Conservation (phyloP, 2,888 invertebrate genomes). For the Heliconius cydno region DNA sequence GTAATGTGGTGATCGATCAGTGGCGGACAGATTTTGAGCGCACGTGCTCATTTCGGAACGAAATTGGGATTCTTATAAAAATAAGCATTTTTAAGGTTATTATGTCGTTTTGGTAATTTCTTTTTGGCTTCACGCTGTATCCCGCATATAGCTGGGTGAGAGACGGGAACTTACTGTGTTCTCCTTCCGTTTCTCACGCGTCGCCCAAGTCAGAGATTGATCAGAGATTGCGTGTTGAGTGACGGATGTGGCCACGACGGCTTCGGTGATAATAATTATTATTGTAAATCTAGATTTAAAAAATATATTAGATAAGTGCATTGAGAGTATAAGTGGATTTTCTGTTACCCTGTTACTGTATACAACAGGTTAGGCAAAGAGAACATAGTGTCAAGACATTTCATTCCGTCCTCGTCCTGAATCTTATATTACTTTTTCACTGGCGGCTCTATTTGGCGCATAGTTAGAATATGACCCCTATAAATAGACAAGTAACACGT, state of each 20-base stretch:
- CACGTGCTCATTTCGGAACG: constrained; percentile 50
- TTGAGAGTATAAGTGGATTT: too few relatives aligned
- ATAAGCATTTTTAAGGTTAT: neutral
- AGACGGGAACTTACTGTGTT: neutral
- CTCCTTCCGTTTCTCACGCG: neutral
- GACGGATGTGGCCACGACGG: too few relatives aligned
- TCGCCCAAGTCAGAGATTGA: too few relatives aligned
- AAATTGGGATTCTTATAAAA: neutral
- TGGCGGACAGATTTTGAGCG: constrained; percentile 54
- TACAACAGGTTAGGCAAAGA: too few relatives aligned
- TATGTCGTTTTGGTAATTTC: neutral
- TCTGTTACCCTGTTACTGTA: too few relatives aligned
- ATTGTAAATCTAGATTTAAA: too few relatives aligned
- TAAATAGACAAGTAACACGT: too few relatives aligned
- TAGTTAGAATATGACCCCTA: neutral
- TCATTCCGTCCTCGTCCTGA: neutral
- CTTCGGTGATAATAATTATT: too few relatives aligned
- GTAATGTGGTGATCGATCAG: constrained; percentile 58
- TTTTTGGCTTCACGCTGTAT: neutral
- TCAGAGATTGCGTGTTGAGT: too few relatives aligned
- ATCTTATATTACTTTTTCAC: neutral
- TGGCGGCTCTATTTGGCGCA: neutral
- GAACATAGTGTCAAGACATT: neutral
- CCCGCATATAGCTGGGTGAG: neutral
- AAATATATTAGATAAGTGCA: too few relatives aligned